Base-by-base conservation (phyloP, 2,113 vertebrate genomes). In the Pseudois nayaur region DNA sequence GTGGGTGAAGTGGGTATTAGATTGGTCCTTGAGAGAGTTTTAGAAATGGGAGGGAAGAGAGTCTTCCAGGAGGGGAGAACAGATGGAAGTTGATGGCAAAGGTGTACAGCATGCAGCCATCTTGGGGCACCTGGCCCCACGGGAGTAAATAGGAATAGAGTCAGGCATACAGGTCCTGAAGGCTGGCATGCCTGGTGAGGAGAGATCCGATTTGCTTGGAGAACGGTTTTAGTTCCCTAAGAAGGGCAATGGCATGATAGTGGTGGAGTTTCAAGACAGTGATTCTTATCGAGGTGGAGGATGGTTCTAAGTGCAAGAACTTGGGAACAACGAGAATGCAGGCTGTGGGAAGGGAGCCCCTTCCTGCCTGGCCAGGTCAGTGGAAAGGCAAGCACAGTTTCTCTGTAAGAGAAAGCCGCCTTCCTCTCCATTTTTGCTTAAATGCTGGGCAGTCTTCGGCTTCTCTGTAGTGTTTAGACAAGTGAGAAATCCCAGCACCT, bases 41-140 rank as follows among this genome's bases (percentile, higher is more conserved):
- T 62, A 36, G 40, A 92, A 89, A 29, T 11, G 13, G 45, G n/a
- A 92, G 59, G 27, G n/a, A 81, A 33, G 36, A 67, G 59, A 43
- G 50, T 45, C 19, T 43, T 57, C 29, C 15, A 33, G 50, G 27
- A 81, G 17, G 6, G 29, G 16, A 55, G 29, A 14, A 59, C 6
- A 54, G 25, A 40, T 7, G 0, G 1, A 2, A 71, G 8, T 36
- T 16, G 21, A 9, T 43, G 25, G 43, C 15, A 27, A 59, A 59
- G 6, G 15, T 16, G 0, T 23, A 45, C 2, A 36, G 36, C 9
- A 2, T 25, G 45, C 2, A 2, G 43, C n/a, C 12, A 10, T 21
- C 36, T 50, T 3, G 1, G 64, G 40, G 21, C 10, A 23, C 59
- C 54, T 21, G 74, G 7, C 62, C 25, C 48, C 71, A 15, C 1